Evolutionary conservation across 2,113 vertebrate species (phyloP), one percentile per base, ranked within the genome.

Genomic region (Muscicapa adusta): DNA sequence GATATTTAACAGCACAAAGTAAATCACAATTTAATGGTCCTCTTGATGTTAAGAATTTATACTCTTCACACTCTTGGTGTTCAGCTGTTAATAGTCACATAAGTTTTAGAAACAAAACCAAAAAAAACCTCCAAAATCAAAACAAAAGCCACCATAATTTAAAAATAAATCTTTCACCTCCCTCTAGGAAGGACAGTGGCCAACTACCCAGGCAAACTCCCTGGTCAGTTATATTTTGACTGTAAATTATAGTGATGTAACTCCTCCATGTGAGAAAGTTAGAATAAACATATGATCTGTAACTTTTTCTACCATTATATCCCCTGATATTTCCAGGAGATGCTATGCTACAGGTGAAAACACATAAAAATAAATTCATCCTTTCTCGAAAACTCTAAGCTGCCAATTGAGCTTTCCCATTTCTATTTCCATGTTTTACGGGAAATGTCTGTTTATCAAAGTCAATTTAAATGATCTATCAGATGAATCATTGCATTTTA

Each of bases 401-500:
- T 71, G 10, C 5, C 20, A 20, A 43, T 57, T 71, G 40, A 91
- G 43, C 24, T 85, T 77, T 66, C 15, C 6, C 10, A 33, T 53
- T 88, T 82, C 16, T 38, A 79, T 54, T 85, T 65, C 33, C 47
- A 71, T 56, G n/a, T 88, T 79, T 93, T 91, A 67, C 70, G 81
- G 65, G 57, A 95, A 95, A 24, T 38, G 4, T 67, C 43, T 78
- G 40, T 71, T 89, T 86, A 57, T 67, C 74, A 33, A 87, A 92
- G 40, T 34, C n/a, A 68, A 68, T 85, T 86, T 91, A 89, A 92
- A 92, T 50, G 61, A 75, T 60, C 77, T 33, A 61, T 82, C 56
- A 77, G 45, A 89, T 87, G 70, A 96, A 89, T 93, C 77, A 93
- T 5, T 85, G 28, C 8, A 75, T 85, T 74, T 93, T 68, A 84